phyloP scores from a whole-genome alignment of 2,113 vertebrate species.

The Eonycteris spelaea region DNA sequence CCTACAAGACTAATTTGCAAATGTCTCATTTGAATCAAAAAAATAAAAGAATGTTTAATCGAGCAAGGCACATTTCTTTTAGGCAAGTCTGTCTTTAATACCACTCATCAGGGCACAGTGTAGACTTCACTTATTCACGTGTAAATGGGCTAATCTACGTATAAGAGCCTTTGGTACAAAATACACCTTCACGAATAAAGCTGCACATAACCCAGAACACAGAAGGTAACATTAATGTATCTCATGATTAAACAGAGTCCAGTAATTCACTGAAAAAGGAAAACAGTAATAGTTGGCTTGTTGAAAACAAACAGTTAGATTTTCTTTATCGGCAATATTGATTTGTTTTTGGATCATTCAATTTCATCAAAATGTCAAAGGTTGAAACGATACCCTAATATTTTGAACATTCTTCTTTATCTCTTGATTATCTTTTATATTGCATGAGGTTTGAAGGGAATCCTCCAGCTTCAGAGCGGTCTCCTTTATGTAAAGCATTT shows the following conservation, averaged over 20 bases:
- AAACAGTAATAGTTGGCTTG: neutral
- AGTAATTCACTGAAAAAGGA: constrained; percentile 32
- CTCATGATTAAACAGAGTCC: constrained; percentile 33
- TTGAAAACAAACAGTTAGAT: constrained; percentile 50
- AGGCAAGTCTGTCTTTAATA: constrained; percentile 67
- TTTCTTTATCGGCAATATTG: constrained; percentile 65
- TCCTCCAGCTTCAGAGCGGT: constrained; percentile 54
- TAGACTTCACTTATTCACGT: constrained; percentile 48
- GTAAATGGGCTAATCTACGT: constrained; percentile 43
- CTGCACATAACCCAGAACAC: constrained; percentile 51
- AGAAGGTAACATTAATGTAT: neutral
- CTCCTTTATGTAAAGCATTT: constrained; percentile 70
- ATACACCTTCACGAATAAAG: constrained; percentile 67
- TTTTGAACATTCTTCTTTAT: constrained; percentile 40
- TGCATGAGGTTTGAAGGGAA: constrained; percentile 60
- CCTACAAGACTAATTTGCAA: constrained; percentile 38
- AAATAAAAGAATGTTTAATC: constrained; percentile 56
- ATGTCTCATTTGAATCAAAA: constrained; percentile 56
- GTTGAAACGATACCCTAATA: constrained; percentile 57
- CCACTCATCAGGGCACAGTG: constrained; percentile 40
- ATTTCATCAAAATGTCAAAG: constrained; percentile 53
- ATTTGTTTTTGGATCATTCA: constrained; percentile 56
- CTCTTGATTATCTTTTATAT: constrained; percentile 58
- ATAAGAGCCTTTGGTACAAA: constrained; percentile 76
- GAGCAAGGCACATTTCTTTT: constrained; percentile 80